A percentile compares a stretch with the other conserved stretches of the same genome.
Conservation (phyloP, 1,140 invertebrate genomes). For the Heliconius melpomene region DNA sequence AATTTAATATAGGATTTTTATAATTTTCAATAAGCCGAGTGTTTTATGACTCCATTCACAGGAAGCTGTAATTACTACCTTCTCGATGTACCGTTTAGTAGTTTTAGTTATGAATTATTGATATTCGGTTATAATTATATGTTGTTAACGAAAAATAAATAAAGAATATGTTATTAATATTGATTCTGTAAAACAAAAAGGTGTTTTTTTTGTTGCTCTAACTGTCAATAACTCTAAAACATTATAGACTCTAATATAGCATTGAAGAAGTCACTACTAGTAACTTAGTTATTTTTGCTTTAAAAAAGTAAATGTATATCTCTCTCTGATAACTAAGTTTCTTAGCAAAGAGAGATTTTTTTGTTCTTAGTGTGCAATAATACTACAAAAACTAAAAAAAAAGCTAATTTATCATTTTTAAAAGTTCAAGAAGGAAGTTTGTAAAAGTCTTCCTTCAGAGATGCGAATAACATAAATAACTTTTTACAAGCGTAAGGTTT, state of each 20-base stretch:
- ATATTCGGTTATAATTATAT: conserved; percentile 14
- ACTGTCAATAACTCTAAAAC: neutral
- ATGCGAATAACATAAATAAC: too few relatives aligned
- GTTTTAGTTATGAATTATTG: neutral
- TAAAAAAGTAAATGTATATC: too few relatives aligned
- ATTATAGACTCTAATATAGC: neutral
- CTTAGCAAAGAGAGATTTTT: neutral
- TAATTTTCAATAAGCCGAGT: conserved; percentile 10
- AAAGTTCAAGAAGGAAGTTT: neutral
- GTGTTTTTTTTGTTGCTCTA: neutral
- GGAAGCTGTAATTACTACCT: conserved; percentile 15
- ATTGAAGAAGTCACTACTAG: too few relatives aligned
- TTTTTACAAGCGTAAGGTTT: too few relatives aligned
- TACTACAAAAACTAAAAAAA: neutral
- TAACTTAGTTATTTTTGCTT: too few relatives aligned
- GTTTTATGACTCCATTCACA: conserved; percentile 24
- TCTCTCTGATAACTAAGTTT: too few relatives aligned
- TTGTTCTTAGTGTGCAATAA: neutral
- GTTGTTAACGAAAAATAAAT: neutral
- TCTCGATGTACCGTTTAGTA: conserved; percentile 13
- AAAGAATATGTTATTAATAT: neutral
- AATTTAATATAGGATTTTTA: neutral
- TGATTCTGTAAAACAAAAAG: too few relatives aligned
- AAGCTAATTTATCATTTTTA: neutral
- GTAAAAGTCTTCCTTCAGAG: too few relatives aligned